Conservation (phyloP, 2,888 invertebrate species). For the Caenorhabditis wallacei region DNA sequence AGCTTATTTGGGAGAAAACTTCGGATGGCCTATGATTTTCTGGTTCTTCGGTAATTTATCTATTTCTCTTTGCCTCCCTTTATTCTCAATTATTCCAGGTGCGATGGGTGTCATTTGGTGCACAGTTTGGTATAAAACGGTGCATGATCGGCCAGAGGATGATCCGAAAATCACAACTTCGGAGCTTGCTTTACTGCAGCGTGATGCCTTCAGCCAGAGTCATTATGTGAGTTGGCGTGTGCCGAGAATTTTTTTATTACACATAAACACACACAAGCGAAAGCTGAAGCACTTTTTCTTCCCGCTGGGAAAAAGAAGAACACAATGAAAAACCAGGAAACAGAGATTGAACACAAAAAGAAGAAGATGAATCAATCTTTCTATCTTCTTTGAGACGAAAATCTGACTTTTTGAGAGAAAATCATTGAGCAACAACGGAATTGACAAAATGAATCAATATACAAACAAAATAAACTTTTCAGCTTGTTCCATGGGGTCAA, state of each 20-base stretch:
- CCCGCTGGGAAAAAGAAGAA: slow-evolving; percentile 12
- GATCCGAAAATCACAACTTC: slow-evolving; percentile 84
- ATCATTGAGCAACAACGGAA: not conserved
- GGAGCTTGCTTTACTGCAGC: slow-evolving; percentile 84
- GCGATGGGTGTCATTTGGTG: slow-evolving; percentile 76
- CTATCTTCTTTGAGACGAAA: not conserved
- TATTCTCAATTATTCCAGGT: slow-evolving; percentile 54
- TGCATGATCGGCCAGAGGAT: slow-evolving; percentile 84
- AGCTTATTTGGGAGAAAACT: slow-evolving; percentile 77
- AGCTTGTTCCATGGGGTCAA: slow-evolving; percentile 84
- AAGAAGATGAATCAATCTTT: slow-evolving; percentile 1
- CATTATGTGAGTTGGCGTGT: slow-evolving; percentile 72
- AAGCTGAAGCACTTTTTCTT: slow-evolving; percentile 39
- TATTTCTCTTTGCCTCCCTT: not conserved
- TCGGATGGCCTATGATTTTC: slow-evolving; percentile 87
- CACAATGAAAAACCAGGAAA: slow-evolving; percentile 14
- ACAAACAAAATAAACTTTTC: slow-evolving; percentile 37
- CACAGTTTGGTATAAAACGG: slow-evolving; percentile 83
- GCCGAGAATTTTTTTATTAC: slow-evolving; percentile 37
- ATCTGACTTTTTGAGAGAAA: not conserved
- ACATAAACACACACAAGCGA: slow-evolving; percentile 37
- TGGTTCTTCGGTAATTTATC: slow-evolving; percentile 85
- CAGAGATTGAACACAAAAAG: slow-evolving; percentile 6
- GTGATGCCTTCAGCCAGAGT: slow-evolving; percentile 74
- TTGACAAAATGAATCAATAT: not conserved